Evolutionary conservation across 1,140 invertebrate genomes (phyloP), one percentile per base, ranked within the genome.

Genomic region (Caenorhabditis tropicalis): DNA sequence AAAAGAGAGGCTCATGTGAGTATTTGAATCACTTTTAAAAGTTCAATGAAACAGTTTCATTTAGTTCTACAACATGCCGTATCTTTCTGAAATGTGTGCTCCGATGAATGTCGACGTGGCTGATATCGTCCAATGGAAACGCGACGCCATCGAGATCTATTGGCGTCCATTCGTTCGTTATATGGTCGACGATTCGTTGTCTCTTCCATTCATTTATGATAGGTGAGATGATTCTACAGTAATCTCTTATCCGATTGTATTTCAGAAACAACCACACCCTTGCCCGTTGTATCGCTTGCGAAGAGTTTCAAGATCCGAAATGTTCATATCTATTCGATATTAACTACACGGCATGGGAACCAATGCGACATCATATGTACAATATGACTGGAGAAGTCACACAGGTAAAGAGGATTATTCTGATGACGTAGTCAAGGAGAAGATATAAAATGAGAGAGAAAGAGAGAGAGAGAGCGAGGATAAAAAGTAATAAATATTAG

Each of bases 221-320:
- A 39, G 85, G 79, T 53, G 24, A 49, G 24, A 10, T 1, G 1
- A 9, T 7, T 70, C 16, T 56, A 43, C 39, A 43, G 39, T 43
- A 43, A 43, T 43, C 39, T 43, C 39, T 43, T 43, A 6, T 43
- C 56, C 10, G 19, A 27, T 9, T 12, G 7, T 15, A 15, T 36
- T 81, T 21, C 15, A 83, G 82, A 51, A 87, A 87, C 51, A 87
- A 85, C 48, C 86, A 87, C 86, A 83, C 86, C 12, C 48, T 87
- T n/a, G 86, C 86, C 24, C 85, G 70, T n/a, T 87, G 86, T 48
- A 87, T 87, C 33, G 86, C 84, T n/a, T 87, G 86, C 31, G 86
- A 87, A 15, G 86, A 87, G 31, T 82, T 82, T 39, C 84, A 85
- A 27, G 86, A 87, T 56, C 86, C 86, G 15, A 87, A 87, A 70